Evolutionary conservation across 1,140 invertebrate species (phyloP).

Genomic region (Chymomyza costata): DNA sequence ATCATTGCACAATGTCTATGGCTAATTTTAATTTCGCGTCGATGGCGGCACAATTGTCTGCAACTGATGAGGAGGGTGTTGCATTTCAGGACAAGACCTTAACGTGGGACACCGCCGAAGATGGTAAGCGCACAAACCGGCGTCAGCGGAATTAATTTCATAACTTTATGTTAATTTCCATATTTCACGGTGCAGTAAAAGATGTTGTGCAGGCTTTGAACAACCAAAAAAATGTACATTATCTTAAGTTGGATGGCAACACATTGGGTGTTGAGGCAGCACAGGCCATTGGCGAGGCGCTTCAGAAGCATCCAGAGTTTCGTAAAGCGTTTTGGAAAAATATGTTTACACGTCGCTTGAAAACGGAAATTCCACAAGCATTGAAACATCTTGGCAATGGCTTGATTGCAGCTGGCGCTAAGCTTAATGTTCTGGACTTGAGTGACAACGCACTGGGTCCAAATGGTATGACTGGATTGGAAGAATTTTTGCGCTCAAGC

Average conservation of each 20-base stretch:
- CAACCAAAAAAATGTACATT: slow-evolving; percentile 45
- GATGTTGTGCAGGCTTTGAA: slow-evolving; percentile 58
- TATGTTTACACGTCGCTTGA: slow-evolving; percentile 95
- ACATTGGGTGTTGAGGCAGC: slow-evolving; percentile 93
- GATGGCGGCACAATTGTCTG: slow-evolving; percentile 41
- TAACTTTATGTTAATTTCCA: background rate
- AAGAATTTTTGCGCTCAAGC: slow-evolving; percentile 87
- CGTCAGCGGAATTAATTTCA: background rate
- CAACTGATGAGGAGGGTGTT: slow-evolving; percentile 44
- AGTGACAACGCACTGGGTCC: slow-evolving; percentile 99
- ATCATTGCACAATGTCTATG: slow-evolving; percentile 8
- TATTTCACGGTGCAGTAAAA: slow-evolving; percentile 33
- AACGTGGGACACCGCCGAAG: slow-evolving; percentile 53
- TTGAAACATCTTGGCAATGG: slow-evolving; percentile 85
- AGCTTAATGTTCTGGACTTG: slow-evolving; percentile 91
- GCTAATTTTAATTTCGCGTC: slow-evolving; percentile 46
- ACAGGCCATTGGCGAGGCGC: slow-evolving; percentile 86
- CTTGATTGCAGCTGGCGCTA: slow-evolving; percentile 86
- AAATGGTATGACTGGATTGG: slow-evolving; percentile 92
- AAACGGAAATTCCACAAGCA: slow-evolving; percentile 95
- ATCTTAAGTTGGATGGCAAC: slow-evolving; percentile 92
- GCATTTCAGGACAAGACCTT: slow-evolving; percentile 53
- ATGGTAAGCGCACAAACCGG: slow-evolving; percentile 44
- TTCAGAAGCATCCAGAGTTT: slow-evolving; percentile 86
- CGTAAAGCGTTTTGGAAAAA: slow-evolving; percentile 95